phyloP scores from a whole-genome alignment of 2,113 vertebrate genomes.

The Calonectris borealis region DNA sequence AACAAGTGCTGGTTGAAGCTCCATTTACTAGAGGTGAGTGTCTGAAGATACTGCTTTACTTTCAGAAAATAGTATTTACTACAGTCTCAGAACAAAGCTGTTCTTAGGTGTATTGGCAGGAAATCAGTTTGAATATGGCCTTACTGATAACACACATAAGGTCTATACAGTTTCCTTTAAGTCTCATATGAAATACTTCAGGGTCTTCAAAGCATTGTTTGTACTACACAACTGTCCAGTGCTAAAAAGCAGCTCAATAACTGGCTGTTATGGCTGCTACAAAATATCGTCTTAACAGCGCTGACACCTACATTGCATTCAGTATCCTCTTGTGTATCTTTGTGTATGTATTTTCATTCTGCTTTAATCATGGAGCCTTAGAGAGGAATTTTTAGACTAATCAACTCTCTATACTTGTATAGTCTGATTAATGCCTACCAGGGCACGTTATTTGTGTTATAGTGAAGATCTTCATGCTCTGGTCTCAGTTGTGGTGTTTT shows the following conservation, averaged over 20 bases:
- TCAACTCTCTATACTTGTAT: background rate
- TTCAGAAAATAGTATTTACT: background rate
- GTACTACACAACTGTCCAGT: background rate
- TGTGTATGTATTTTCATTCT: slow-evolving; percentile 22
- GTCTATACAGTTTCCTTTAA: background rate
- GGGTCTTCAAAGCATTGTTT: background rate
- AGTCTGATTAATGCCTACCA: slow-evolving; percentile 45
- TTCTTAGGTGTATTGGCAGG: background rate
- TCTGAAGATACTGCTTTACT: background rate
- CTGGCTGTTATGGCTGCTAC: background rate
- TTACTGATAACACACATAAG: accelerated
- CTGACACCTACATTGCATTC: background rate
- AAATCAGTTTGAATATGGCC: background rate
- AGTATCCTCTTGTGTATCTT: slow-evolving; percentile 17
- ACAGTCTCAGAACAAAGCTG: background rate
- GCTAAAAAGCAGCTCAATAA: background rate
- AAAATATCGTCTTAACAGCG: background rate
- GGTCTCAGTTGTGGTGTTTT: slow-evolving; percentile 4
- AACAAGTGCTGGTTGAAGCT: background rate
- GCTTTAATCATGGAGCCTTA: slow-evolving; percentile 49
- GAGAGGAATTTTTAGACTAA: slow-evolving; percentile 59
- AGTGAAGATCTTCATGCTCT: background rate
- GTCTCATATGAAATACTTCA: background rate
- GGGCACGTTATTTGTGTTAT: slow-evolving; percentile 15
- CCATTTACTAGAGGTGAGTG: background rate